Evolutionary conservation across 2,888 invertebrate species (phyloP).

Genomic region (Tridacna gigas): DNA sequence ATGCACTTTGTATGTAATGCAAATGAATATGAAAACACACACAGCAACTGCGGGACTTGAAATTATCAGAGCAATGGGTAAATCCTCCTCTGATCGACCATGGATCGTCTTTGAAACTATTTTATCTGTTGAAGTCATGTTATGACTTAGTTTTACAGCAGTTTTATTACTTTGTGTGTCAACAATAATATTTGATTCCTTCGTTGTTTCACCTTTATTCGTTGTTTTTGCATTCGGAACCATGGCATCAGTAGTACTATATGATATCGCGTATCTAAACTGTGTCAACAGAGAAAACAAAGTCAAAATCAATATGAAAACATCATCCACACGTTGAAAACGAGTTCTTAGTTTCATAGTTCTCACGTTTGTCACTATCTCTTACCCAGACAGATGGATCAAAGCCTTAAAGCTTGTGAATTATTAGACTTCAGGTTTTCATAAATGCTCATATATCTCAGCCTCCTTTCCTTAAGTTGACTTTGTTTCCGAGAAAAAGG

Average conservation of each 20-base stretch:
- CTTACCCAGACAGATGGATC: not conserved
- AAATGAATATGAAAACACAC: conserved; percentile 77
- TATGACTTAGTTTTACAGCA: not conserved
- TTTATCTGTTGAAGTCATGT: conserved; percentile 12
- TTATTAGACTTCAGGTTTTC: not conserved
- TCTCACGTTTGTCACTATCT: not conserved
- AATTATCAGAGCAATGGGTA: conserved; percentile 76
- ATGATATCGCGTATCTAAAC: not conserved
- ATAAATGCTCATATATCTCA: not conserved
- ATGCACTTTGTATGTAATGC: conserved; percentile 78
- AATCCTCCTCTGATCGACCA: conserved; percentile 40
- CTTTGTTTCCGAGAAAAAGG: too few species aligned
- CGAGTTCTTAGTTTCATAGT: not conserved
- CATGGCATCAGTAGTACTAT: not conserved
- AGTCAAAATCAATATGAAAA: conserved; percentile 7
- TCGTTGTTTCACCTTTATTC: conserved; percentile 6
- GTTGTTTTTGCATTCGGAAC: conserved; percentile 1
- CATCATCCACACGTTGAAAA: not conserved
- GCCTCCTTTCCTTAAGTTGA: not conserved
- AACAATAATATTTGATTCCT: not conserved
- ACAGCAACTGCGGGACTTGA: conserved; percentile 79
- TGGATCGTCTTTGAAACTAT: not conserved
- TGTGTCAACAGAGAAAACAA: conserved; percentile 3
- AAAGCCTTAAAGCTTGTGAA: not conserved
- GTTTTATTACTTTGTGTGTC: not conserved